Evolutionary conservation across 2,797 vertebrate genomes (phyloP), one percentile per base, ranked within the genome.

Genomic region (Xiphophorus birchmanni): DNA sequence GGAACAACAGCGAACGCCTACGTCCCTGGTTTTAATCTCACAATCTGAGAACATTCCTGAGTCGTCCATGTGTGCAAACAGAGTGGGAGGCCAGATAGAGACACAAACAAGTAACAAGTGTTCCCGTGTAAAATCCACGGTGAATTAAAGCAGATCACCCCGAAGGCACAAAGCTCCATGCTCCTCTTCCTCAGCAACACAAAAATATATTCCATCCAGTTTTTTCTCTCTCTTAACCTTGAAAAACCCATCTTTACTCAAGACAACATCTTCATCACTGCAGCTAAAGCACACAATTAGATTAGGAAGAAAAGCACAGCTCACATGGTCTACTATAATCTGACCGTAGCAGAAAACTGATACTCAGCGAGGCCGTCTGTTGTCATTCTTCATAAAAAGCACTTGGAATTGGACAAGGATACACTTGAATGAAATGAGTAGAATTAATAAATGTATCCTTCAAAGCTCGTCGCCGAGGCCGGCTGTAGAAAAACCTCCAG

Each of bases 71-170:
- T 40, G 11, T 65, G 15, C 42, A 26, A 13, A 40, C 0, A 32
- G 18, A 80, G 45, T 48, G 40, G 73, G 76, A 79, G 82, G 60
- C 32, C 63, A 32, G 23, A 79, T 60, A 35, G 71, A 82, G 47
- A 76, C 80, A 75, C 32, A 42, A 74, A 73, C 79, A 82, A 65
- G 50, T 56, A 32, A 47, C 37, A 37, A 74, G 32, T 40, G 74
- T 13, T 48, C 67, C 80, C 18, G 3, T 83, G 79, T 54, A 48
- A 82, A 84, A 81, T 72, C 86, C 77, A 54, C 44, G 42, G 52
- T 73, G 75, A 85, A 77, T 82, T 35, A 81, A 45, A 69, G 17
- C 58, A 18, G 60, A 63, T 86, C 69, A 52, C 32, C 90, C 88
- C 17, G 60, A 79, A 85, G 88, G 73, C 80, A 75, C 9, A 60